Conservation (phyloP, 2,888 invertebrate genomes). For the Crossocerus cetratus region DNA sequence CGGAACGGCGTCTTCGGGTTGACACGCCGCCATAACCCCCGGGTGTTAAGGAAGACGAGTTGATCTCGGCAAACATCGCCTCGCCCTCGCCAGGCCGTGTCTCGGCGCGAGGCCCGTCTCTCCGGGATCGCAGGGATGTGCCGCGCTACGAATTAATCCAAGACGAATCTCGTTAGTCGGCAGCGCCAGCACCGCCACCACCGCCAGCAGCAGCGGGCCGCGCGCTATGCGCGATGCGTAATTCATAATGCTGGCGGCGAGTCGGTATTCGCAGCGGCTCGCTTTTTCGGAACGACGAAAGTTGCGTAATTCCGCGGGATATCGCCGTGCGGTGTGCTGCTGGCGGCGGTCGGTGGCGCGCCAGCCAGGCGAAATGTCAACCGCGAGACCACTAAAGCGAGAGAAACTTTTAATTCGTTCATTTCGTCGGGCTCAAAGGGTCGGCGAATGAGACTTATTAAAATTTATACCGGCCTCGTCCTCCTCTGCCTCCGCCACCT, state of each 20-base stretch:
- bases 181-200: background rate
- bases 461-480: slow-evolving; percentile 71
- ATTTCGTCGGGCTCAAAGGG: slow-evolving; percentile 75
- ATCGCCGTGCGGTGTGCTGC: slow-evolving; percentile 51
- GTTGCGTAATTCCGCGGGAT: slow-evolving; percentile 68
- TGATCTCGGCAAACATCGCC: background rate
- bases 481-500: slow-evolving; percentile 37
- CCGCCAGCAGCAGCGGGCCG: background rate
- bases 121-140: background rate
- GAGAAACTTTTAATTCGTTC: slow-evolving; percentile 77
- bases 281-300: slow-evolving; percentile 70
- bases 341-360: no score
- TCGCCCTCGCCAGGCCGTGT: no score
- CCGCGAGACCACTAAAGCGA: slow-evolving; percentile 72
- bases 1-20: no score
- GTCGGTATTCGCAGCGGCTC: slow-evolving; percentile 14
- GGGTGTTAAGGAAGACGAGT: background rate
- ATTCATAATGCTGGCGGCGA: slow-evolving; percentile 55
- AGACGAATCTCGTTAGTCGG: slow-evolving; percentile 1
- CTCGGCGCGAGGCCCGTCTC: background rate
- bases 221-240: slow-evolving; percentile 46
- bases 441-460: slow-evolving; percentile 73
- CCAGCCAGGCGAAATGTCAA: slow-evolving; percentile 70
- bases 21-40: no score
- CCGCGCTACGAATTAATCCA: slow-evolving; percentile 1